Percentiles rank a stretch among this genome's conserved stretches.
phyloP scores from a whole-genome alignment of 2,113 vertebrate species.

The Tyto alba region DNA sequence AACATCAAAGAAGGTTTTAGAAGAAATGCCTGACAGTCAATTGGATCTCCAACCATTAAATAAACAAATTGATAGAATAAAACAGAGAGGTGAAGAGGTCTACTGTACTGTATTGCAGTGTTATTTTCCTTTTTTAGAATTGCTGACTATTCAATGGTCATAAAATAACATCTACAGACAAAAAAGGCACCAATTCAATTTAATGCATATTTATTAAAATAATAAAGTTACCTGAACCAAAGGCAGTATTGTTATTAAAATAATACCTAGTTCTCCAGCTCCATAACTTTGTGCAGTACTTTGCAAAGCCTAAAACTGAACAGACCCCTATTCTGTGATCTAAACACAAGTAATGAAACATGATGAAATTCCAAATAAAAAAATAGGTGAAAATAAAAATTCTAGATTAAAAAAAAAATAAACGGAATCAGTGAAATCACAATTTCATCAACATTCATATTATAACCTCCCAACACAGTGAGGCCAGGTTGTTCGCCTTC shows the following conservation, averaged over 20 bases:
- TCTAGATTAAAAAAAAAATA: not conserved
- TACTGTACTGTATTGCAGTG: not conserved
- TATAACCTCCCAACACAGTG: not conserved
- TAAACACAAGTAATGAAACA: not conserved
- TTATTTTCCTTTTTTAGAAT: not conserved
- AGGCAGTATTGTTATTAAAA: not conserved
- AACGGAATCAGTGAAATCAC: not conserved
- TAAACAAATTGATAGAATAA: not conserved
- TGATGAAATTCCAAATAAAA: not conserved
- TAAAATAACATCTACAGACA: not conserved
- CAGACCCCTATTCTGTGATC: not conserved
- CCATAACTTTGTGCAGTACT: not conserved
- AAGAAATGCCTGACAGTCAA: not conserved
- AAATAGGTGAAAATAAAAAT: not conserved
- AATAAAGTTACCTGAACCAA: not conserved
- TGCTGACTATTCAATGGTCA: not conserved
- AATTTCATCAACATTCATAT: not conserved
- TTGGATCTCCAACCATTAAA: conserved; percentile 40
- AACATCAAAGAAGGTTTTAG: conserved; percentile 28
- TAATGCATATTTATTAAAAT: not conserved
- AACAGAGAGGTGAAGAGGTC: not conserved
- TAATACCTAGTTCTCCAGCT: not conserved
- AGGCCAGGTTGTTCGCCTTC: not conserved
- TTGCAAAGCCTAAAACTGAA: not conserved
- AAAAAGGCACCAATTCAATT: not conserved